Evolutionary conservation across 2,113 vertebrate genomes (phyloP).

Genomic region (Piliocolobus tephrosceles): DNA sequence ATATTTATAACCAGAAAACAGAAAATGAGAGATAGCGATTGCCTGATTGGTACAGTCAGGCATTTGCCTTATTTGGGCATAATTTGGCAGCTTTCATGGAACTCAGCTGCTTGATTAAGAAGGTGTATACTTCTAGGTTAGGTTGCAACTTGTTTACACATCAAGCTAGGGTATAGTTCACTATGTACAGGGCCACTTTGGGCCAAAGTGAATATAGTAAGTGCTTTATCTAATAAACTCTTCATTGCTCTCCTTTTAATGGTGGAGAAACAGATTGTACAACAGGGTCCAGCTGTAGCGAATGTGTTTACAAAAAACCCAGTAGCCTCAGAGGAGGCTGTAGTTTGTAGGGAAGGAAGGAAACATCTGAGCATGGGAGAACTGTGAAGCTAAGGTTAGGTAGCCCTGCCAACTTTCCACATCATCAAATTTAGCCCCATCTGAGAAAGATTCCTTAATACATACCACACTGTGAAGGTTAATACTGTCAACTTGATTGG

Average conservation of each 20-base stretch:
- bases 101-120: background rate
- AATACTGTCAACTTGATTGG: too few relatives aligned
- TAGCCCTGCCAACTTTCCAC: slow-evolving; percentile 7
- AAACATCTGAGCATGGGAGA: slow-evolving; percentile 54
- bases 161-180: background rate
- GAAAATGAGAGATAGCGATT: background rate
- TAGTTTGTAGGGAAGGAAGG: slow-evolving; percentile 23
- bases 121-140: background rate
- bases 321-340: background rate
- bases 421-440: background rate
- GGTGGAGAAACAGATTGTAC: background rate
- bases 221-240: slow-evolving; percentile 43
- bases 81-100: background rate
- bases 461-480: background rate
- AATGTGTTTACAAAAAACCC: slow-evolving; percentile 42
- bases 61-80: background rate
- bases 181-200: background rate
- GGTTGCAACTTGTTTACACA: background rate
- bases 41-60: background rate
- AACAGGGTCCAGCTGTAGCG: background rate
- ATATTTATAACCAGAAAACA: background rate
- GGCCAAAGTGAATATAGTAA: background rate
- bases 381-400: background rate
- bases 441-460: background rate
- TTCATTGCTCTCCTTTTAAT: slow-evolving; percentile 13